Conservation (phyloP, 2,797 vertebrate species). For the Microctenopoma steveboyesi region DNA sequence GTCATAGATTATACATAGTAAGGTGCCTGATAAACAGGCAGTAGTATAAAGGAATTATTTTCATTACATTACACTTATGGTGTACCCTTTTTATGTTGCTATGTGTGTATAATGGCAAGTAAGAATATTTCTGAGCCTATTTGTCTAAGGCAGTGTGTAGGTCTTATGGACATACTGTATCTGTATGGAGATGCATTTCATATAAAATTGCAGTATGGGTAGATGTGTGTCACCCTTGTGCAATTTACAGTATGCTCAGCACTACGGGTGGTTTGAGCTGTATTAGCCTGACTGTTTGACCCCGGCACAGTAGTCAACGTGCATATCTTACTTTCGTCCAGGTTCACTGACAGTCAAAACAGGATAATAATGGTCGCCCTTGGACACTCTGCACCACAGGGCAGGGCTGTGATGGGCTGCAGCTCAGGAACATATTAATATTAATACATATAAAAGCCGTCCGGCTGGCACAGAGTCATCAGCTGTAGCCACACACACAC, state of each 20-base stretch:
- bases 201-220: constrained; percentile 50
- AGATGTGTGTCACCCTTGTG: constrained; percentile 32
- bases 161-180: constrained; percentile 14
- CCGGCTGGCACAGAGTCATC: constrained; percentile 80
- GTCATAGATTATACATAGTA: constrained; percentile 50
- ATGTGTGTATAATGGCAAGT: constrained; percentile 15
- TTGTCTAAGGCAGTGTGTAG: constrained; percentile 22
- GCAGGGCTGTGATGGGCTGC: constrained; percentile 76
- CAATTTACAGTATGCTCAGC: constrained; percentile 48
- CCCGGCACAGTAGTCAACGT: constrained; percentile 52
- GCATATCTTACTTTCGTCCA: constrained; percentile 65
- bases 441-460: constrained; percentile 87
- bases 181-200: constrained; percentile 42
- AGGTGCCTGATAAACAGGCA: constrained; percentile 48
- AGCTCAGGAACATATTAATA: constrained; percentile 85
- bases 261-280: constrained; percentile 65
- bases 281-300: constrained; percentile 80
- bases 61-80: constrained; percentile 31
- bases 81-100: constrained; percentile 22
- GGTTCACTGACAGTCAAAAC: constrained; percentile 72
- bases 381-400: constrained; percentile 79
- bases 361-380: constrained; percentile 81
- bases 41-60: constrained; percentile 30
- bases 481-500: constrained; percentile 53
- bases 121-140: constrained; percentile 11